Percentiles rank a stretch among this genome's conserved stretches.
phyloP scores from a whole-genome alignment of 1,140 invertebrate species.

The Drosophila sulfurigaster region DNA sequence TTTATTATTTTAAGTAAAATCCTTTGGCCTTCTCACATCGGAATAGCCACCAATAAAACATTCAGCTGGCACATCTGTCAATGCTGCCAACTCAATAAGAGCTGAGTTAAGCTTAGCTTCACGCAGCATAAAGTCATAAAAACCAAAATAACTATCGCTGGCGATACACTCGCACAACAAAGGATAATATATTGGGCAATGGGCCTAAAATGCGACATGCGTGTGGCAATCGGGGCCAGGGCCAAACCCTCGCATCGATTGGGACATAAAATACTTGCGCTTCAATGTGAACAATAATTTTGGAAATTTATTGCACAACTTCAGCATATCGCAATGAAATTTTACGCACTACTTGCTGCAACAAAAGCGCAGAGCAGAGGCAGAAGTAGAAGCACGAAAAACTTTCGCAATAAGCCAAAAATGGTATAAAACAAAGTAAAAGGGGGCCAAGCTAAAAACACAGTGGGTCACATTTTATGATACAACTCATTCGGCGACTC shows the following conservation, averaged over 20 bases:
- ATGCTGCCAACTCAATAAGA: constrained; percentile 44
- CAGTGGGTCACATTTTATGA: constrained; percentile 77
- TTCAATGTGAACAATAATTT: constrained; percentile 80
- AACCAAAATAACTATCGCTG: constrained; percentile 43
- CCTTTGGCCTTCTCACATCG: background rate
- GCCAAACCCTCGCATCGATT: constrained; percentile 42
- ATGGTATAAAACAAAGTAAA: constrained; percentile 73
- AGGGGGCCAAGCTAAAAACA: constrained; percentile 37
- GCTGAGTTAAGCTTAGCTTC: constrained; percentile 27
- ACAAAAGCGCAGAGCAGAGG: constrained; percentile 3
- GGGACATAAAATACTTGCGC: constrained; percentile 51
- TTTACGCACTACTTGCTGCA: constrained; percentile 81
- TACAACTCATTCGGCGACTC: constrained; percentile 53
- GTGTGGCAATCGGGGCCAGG: constrained; percentile 56
- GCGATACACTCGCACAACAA: constrained; percentile 4
- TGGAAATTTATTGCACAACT: constrained; percentile 75
- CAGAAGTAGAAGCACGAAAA: constrained; percentile 16
- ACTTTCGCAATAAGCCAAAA: constrained; percentile 51
- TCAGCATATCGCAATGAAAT: constrained; percentile 80
- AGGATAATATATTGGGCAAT: constrained; percentile 54
- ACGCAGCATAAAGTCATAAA: constrained; percentile 61
- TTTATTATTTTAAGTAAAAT: constrained; percentile 13
- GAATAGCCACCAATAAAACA: constrained; percentile 27
- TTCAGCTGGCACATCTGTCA: constrained; percentile 46
- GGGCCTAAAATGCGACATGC: constrained; percentile 55